phyloP scores from a whole-genome alignment of 2,797 vertebrate species.

The Mareca strepera region DNA sequence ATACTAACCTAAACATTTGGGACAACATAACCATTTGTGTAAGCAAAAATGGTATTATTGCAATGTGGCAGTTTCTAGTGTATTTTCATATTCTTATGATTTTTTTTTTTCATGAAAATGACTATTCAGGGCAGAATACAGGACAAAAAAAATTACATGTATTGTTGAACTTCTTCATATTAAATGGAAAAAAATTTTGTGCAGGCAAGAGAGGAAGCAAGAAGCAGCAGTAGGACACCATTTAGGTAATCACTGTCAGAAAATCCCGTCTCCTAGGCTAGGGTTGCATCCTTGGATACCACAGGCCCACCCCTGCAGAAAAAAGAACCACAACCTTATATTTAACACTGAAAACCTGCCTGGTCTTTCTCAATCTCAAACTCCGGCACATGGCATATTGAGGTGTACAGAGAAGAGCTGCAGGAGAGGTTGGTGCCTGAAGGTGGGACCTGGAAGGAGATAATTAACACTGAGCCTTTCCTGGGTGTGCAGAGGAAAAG shows the following conservation, averaged over 20 bases:
- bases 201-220: not conserved
- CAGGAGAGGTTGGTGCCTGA: not conserved
- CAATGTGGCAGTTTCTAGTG: accelerated
- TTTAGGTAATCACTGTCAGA: not conserved
- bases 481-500: not conserved
- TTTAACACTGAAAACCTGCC: not conserved
- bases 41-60: not conserved
- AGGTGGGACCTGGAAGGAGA: not conserved
- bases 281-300: not conserved
- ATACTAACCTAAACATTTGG: not conserved
- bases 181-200: not conserved
- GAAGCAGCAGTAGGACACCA: not conserved
- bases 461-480: not conserved
- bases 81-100: not conserved
- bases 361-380: not conserved
- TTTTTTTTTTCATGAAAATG: not conserved
- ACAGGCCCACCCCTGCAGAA: not conserved
- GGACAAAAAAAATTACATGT: accelerated
- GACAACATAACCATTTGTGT: not conserved
- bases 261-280: not conserved
- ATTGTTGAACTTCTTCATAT: not conserved
- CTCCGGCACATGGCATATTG: accelerated
- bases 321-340: too few relatives aligned
- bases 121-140: not conserved
- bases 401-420: not conserved